Conservation (phyloP, 1,140 invertebrate species). For the Heliconius hewitsoni region DNA sequence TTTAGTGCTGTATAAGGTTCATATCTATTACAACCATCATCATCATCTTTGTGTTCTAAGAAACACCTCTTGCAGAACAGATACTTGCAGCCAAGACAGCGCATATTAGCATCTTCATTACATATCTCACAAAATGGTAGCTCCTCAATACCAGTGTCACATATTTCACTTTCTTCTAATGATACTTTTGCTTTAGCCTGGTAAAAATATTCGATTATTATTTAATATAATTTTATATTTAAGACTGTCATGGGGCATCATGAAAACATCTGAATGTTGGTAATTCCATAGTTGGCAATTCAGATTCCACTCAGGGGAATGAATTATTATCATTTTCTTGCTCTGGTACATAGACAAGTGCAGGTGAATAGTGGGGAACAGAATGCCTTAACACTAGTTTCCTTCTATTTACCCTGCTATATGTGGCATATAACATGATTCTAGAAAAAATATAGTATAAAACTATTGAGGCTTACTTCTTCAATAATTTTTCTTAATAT, state of each 20-base stretch:
- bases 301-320: no score
- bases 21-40: slow-evolving; percentile 72
- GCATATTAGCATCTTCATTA: slow-evolving; percentile 86
- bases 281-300: no score
- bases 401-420: no score
- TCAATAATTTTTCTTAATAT: slow-evolving; percentile 61
- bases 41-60: slow-evolving; percentile 74
- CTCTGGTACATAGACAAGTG: no score
- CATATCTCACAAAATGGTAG: slow-evolving; percentile 90
- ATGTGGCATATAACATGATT: no score
- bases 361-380: no score
- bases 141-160: slow-evolving; percentile 78
- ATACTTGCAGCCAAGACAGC: slow-evolving; percentile 87
- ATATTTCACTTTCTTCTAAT: slow-evolving; percentile 44
- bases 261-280: no score
- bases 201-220: neutral
- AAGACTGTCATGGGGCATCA: neutral
- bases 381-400: no score
- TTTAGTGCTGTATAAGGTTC: slow-evolving; percentile 59
- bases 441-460: neutral
- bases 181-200: slow-evolving; percentile 54
- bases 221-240: neutral
- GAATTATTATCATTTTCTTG: no score
- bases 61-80: slow-evolving; percentile 87
- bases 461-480: slow-evolving; percentile 52